Conservation (phyloP, 1,140 invertebrate genomes). For the Drosophila ercepeae region DNA sequence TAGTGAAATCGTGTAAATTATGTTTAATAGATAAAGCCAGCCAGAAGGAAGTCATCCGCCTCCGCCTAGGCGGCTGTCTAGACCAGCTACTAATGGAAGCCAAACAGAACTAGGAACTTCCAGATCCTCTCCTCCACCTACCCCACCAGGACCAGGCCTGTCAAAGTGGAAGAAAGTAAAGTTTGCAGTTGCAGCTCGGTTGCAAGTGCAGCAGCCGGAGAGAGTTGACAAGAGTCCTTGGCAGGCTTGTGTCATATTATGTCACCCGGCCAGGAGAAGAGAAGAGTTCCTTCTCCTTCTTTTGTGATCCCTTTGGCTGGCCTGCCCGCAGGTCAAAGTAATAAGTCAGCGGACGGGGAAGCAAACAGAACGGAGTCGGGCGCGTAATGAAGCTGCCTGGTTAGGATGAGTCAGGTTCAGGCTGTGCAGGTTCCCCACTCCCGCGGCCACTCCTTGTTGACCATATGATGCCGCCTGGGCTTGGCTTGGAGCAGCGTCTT, state of each 20-base stretch:
- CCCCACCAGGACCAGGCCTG: background rate
- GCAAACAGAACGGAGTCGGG: conserved; percentile 28
- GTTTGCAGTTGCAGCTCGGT: conserved; percentile 11
- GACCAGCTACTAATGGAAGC: conserved; percentile 54
- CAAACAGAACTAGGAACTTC: background rate
- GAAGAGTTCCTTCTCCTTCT: conserved; percentile 36
- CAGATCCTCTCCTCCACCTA: background rate
- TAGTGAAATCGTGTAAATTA: conserved; percentile 79
- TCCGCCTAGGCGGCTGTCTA: conserved; percentile 45
- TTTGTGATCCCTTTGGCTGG: conserved; percentile 31
- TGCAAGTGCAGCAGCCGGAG: conserved; percentile 24
- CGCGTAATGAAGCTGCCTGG: conserved; percentile 57
- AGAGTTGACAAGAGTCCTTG: conserved; percentile 33
- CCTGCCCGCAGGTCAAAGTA: conserved; percentile 61
- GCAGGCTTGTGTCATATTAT: conserved; percentile 45
- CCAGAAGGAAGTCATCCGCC: conserved; percentile 37
- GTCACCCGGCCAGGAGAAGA: conserved; percentile 30
- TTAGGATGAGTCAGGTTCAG: conserved; percentile 50
- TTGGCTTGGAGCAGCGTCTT: conserved; percentile 24
- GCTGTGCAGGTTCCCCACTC: conserved; percentile 3
- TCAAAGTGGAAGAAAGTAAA: conserved; percentile 19
- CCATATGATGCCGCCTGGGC: conserved; percentile 58
- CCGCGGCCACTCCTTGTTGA: conserved; percentile 7
- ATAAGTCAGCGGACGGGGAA: conserved; percentile 39
- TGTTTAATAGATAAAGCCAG: conserved; percentile 71